Evolutionary conservation across 2,888 invertebrate species (phyloP), one percentile per base, ranked within the genome.

Genomic region (Sphaerophoria rueppellii): DNA sequence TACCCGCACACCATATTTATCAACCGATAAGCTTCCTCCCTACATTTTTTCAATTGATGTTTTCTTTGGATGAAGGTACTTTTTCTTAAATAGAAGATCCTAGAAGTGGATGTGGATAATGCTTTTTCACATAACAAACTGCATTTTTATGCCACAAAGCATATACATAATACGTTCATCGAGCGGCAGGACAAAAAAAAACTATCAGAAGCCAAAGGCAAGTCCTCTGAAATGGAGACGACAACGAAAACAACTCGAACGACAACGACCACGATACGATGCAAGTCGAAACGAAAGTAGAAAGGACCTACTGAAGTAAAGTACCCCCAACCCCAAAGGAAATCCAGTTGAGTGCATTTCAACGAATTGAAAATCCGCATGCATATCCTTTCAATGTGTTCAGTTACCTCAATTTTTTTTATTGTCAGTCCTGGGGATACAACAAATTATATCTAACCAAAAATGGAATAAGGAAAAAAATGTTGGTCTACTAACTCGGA

Each of bases 271-370:
- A 24, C 6, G 50, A 37, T 2, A 24, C 24, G 24, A 24, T 24
- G 24, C 24, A 24, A 24, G 24, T 24, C 24, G 24, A 24, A 24
- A 24, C 24, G 24, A 24, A 24, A 1, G 40, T 37, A 65, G 61
- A 63, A 76, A 60, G 67, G 58, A 69, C 55, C 35, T 48, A 50
- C 74, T 74, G 63, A 76, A 76, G 58, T 73, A 43, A 43, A 60
- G 60, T 60, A 75, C 72, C 83, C 14, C 40, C 60, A 60, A 65
- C 50, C 65, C 85, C 85, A 14, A 76, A 81, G 85, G 85, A 85
- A 85, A 85, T 85, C 58, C 76, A 80, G 72, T 70, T 81, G 85
- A 85, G 85, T 85, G 85, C 81, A 85, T 77, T 77, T 77, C 80
- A 77, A 81, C 76, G 85, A 81, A 85, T 85, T 85, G 81, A 43